Evolutionary conservation across 2,113 vertebrate species (phyloP).

Genomic region (Heterochromis multidens): DNA sequence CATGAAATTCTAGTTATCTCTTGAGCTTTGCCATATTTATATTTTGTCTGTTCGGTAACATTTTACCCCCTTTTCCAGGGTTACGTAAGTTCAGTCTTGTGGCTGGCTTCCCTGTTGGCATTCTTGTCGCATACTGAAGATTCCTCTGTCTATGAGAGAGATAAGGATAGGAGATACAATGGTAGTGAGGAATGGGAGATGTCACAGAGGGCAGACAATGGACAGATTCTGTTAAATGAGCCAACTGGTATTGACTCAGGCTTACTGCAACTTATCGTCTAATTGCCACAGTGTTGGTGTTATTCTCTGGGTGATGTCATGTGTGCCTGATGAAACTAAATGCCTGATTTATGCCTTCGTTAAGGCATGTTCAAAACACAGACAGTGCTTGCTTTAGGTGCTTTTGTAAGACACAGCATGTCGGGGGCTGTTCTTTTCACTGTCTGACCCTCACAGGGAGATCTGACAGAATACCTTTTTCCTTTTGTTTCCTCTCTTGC

Average conservation of each 20-base stretch:
- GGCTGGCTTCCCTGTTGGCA: slow-evolving; percentile 23
- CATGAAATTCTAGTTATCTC: not conserved
- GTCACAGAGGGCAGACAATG: slow-evolving; percentile 23
- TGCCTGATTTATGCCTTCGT: slow-evolving; percentile 16
- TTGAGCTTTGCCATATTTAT: not conserved
- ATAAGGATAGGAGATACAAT: slow-evolving; percentile 41
- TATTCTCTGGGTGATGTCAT: slow-evolving; percentile 59
- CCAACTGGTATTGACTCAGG: slow-evolving; percentile 41
- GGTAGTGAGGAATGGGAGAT: not conserved
- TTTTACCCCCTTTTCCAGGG: slow-evolving; percentile 3
- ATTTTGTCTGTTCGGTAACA: not conserved
- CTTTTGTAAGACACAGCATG: slow-evolving; percentile 57
- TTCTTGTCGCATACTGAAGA: slow-evolving; percentile 58
- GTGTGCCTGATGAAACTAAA: slow-evolving; percentile 54
- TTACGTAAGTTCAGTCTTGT: slow-evolving; percentile 17
- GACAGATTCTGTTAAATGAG: slow-evolving; percentile 37
- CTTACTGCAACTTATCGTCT: slow-evolving; percentile 11
- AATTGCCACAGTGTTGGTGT: slow-evolving; percentile 56
- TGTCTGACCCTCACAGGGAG: slow-evolving; percentile 50
- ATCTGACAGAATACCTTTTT: slow-evolving; percentile 67
- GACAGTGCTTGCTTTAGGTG: slow-evolving; percentile 41
- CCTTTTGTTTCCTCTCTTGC: slow-evolving; percentile 61
- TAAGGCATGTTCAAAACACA: slow-evolving; percentile 45
- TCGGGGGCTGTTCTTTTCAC: slow-evolving; percentile 38
- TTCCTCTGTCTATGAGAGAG: slow-evolving; percentile 55